phyloP scores from a whole-genome alignment of 92 coral and sea anemone genomes.

The Epizoanthus ramosus region DNA sequence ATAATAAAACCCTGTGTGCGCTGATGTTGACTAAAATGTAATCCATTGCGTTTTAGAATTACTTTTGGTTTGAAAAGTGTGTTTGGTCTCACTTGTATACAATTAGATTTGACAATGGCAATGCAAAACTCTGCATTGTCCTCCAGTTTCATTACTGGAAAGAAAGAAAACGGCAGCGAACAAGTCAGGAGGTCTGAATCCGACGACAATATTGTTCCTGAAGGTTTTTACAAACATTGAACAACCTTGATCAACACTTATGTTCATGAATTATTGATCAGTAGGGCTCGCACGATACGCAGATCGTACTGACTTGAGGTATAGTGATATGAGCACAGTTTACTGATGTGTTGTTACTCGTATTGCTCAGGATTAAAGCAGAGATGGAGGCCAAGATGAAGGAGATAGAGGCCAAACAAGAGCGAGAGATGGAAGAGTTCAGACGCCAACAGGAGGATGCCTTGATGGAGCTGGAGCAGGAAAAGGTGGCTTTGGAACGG shows the following conservation, averaged over 20 bases:
- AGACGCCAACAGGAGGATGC: constrained; percentile 70
- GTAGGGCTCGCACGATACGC: background rate
- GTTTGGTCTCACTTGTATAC: too few relatives aligned
- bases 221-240: background rate
- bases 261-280: background rate
- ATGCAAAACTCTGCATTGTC: background rate
- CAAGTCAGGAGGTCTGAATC: constrained; percentile 16
- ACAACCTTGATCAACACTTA: background rate
- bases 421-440: constrained; percentile 74
- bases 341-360: background rate
- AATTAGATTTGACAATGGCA: constrained; percentile 1
- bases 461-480: constrained; percentile 75
- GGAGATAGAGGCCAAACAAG: constrained; percentile 72
- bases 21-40: background rate
- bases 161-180: constrained; percentile 2
- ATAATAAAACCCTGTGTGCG: background rate
- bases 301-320: background rate
- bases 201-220: background rate
- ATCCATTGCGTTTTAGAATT: background rate
- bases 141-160: background rate
- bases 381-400: constrained; percentile 79
- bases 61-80: background rate
- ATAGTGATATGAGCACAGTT: too few relatives aligned
- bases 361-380: constrained; percentile 63
- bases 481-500: constrained; percentile 71